Base-by-base conservation (phyloP, 2,797 vertebrate genomes). In the Mionectes olivaceus region DNA sequence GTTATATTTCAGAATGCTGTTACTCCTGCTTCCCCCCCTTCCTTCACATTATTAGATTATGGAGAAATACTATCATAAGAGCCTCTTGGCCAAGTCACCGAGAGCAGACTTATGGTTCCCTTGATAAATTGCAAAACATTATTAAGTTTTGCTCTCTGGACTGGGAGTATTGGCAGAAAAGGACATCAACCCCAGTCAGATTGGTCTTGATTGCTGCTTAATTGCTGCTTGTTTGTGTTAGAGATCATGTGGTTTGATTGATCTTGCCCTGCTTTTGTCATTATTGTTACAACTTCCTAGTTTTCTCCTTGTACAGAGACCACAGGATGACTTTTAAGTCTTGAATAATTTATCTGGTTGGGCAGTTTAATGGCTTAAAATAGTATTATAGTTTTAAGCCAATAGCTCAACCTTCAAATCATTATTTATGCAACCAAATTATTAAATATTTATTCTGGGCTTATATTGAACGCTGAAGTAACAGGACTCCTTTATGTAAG, bases 191-290 rank as follows among this genome's bases (percentile, higher is more conserved):
- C 83, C 86, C 94, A 90, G 82, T 89, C 83, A 95, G 86, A 94
- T 95, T 96, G 87, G 80, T 93, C 90, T 95, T 93, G 87, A 97
- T 96, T 96, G 88, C 96, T 95, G 94, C 94, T 96, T 97, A 97
- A 96, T 97, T 97, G 94, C 94, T 96, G 94, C 95, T 97, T 95
- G 90, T 97, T 97, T 97, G 94, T 95, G 75, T 97, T 97, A 78
- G 77, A 37, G 80, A 91, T 92, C 95, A 59, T 96, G 87, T 92
- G 95, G 89, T 97, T 96, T 96, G 85, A 97, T 97, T 97, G 92
- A 96, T 97, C 93, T 93, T 93, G 82, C 80, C 90, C 77, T 90
- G 77, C 92, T 87, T 95, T 95, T 96, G 94, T 96, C 97, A 95
- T 97, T 95, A 96, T 78, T 95, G 96, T 95, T 94, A 47, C 83